phyloP scores from a whole-genome alignment of 2,888 invertebrate species.

The Pyrochroa serraticornis region DNA sequence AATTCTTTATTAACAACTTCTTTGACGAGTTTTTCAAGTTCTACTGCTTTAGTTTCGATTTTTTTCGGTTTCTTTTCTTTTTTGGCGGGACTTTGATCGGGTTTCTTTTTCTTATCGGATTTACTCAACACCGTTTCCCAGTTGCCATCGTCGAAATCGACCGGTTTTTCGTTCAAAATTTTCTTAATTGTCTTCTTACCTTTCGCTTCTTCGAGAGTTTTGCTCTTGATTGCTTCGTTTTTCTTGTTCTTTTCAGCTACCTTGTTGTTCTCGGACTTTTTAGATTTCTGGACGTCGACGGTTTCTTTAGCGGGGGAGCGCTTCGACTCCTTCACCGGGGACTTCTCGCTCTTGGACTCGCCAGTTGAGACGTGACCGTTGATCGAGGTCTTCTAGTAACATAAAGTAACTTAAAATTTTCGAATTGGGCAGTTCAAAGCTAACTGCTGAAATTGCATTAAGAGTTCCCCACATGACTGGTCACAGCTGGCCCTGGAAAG shows the following conservation, averaged over 20 bases:
- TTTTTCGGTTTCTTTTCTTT: slow-evolving; percentile 55
- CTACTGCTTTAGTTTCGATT: slow-evolving; percentile 52
- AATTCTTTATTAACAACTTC: slow-evolving; percentile 61
- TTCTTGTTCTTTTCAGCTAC: slow-evolving; percentile 60
- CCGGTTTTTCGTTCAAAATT: slow-evolving; percentile 68
- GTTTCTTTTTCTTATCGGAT: slow-evolving; percentile 75
- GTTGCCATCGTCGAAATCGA: slow-evolving; percentile 75
- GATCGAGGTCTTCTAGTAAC: slow-evolving; percentile 64
- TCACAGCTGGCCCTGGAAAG: too few species aligned
- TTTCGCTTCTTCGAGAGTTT: slow-evolving; percentile 61
- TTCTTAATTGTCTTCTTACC: slow-evolving; percentile 68
- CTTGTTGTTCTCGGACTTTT: slow-evolving; percentile 60
- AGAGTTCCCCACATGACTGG: too few species aligned
- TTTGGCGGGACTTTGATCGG: slow-evolving; percentile 55
- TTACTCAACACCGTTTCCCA: slow-evolving; percentile 77
- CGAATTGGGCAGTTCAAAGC: too few species aligned
- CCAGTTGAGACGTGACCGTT: slow-evolving; percentile 67
- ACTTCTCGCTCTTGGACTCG: slow-evolving; percentile 65
- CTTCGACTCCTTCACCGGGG: slow-evolving; percentile 62
- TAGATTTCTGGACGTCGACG: slow-evolving; percentile 53
- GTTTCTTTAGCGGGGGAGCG: slow-evolving; percentile 61
- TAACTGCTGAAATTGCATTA: too few species aligned
- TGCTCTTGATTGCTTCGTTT: slow-evolving; percentile 47
- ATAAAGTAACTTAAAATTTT: slow-evolving; percentile 19
- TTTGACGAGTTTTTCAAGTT: slow-evolving; percentile 60